Evolutionary conservation across 2,888 invertebrate species (phyloP), one percentile per base, ranked within the genome.

Genomic region (Lissonota sp.): DNA sequence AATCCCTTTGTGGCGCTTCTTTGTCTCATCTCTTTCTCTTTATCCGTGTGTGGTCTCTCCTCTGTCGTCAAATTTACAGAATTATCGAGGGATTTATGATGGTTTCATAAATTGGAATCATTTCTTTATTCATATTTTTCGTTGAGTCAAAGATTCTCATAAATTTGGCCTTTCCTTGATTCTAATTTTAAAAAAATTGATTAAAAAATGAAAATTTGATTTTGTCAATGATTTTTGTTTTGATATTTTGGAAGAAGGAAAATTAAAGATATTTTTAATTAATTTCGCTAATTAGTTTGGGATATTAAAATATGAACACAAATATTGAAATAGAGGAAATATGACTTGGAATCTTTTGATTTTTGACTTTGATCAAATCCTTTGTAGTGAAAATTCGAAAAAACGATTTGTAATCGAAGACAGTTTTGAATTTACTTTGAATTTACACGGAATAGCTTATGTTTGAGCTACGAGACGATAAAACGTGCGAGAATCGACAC

Each of bases 61-160:
- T 26, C 55, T 70, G 46, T 72, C 71, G 66, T 80, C 75, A 75
- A 71, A 26, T 75, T 80, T 67, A 49, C 62, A 16, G 49, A 75
- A 55, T 62, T 75, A 70, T 55, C 49, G 7, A 46, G 12, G 62
- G 71, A 80, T 80, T 71, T 55, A 67, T 66, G 4, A 58, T 53
- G 39, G 26, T 12, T 39, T 37, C 60, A 40, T 58, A 60, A 62
- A 10, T 26, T 60, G 37, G 42, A 12, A 42, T 10, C 14, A 4
- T 6, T 26, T 16, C 14, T 40, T 46, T 49, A 46, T 26, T 6
- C 40, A 10, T 44, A 57, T 40, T 63, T 55, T 1, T n/a, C 44
- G 4, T 26, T 26, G 51, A 5, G 12, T 51, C 51, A 7, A n/a
- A 40, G 39, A 40, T 5, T 66, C 12, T 5, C 14, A 5, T 51